Base-by-base conservation (phyloP, 23 tunicate genomes). In the Pegea sp. region DNA sequence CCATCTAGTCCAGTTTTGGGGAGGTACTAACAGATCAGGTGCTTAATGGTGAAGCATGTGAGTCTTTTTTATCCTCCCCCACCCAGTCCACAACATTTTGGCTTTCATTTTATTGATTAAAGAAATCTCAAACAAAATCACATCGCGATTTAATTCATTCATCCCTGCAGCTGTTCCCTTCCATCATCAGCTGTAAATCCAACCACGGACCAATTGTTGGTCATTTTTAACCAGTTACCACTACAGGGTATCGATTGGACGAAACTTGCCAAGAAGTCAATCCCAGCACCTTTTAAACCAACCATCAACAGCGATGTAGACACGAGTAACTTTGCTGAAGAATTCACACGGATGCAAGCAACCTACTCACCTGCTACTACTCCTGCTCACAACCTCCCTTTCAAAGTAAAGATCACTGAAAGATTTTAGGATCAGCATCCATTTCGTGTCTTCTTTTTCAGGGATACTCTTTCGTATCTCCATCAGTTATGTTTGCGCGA, bases 271-370 rank as follows among this genome's bases (percentile, higher is more conserved):
- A 32, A 44, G 28, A 84, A 73, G 53, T 62, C 48, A 4, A 69
- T 84, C 30, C 71, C 81, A 22, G 95, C 95, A 0, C 95, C 95
- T 5, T 84, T 84, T 58, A 84, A 84, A 46, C 95, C 95, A 23
- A 60, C 61, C 23, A 74, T 84, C 42, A 38, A 72, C 11, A 64
- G 43, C 53, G 95, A 84, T 44, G 22, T 68, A 51, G 95, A 84
- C 70, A 84, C 95, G 19, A 84, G 95, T 63, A 84, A 84, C 54
- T 84, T 84, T 49, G 81, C 95, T 4, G 95, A 84, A 5, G 95
- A 84, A 54, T 84, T 84, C 44, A 84, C 95, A 1, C 32, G 63
- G 68, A 73, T 73, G 95, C 66, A 72, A 4, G 71, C 80, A 24
- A 64, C 54, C 51, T 84, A 67, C 49, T 84, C 95, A 25, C 95